These are phyloP conservation scores for Torymus auratus DNA, from an alignment of 2,888 invertebrate genomes.

Conservation along the genomic window DNA sequence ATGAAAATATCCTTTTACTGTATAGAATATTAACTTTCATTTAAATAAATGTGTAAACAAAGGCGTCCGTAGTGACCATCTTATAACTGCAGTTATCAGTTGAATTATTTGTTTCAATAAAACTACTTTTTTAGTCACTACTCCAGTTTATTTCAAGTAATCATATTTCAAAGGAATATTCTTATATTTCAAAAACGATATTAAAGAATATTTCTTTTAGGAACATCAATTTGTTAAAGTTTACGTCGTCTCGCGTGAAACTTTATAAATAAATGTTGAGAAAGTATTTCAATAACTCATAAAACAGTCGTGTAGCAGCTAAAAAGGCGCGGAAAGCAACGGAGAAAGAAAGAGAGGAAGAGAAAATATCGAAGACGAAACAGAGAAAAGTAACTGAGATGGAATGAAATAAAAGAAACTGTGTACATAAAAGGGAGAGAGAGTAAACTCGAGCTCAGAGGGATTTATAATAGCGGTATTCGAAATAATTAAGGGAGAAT, in stretches of 20 bases:
- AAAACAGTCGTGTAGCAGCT: no score
- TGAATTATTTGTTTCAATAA: no score
- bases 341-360: neutral
- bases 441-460: slow-evolving; percentile 58
- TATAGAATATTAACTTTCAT: no score
- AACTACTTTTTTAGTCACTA: no score
- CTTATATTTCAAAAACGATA: no score
- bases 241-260: neutral
- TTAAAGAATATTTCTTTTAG: neutral
- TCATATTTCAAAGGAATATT: no score
- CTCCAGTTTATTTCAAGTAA: no score
- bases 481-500: slow-evolving; percentile 70
- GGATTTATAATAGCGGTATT: slow-evolving; percentile 61
- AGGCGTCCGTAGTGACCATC: no score
- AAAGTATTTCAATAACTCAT: slow-evolving; percentile 3
- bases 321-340: neutral
- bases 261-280: neutral
- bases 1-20: no score
- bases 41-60: no score
- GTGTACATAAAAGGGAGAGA: neutral
- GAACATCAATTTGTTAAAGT: no score
- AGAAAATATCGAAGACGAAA: slow-evolving; percentile 5
- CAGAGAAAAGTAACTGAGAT: slow-evolving; percentile 1
- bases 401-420: slow-evolving; percentile 27
- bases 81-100: no score